Conservation (phyloP, 2,797 vertebrate genomes). For the Tangara arthus region DNA sequence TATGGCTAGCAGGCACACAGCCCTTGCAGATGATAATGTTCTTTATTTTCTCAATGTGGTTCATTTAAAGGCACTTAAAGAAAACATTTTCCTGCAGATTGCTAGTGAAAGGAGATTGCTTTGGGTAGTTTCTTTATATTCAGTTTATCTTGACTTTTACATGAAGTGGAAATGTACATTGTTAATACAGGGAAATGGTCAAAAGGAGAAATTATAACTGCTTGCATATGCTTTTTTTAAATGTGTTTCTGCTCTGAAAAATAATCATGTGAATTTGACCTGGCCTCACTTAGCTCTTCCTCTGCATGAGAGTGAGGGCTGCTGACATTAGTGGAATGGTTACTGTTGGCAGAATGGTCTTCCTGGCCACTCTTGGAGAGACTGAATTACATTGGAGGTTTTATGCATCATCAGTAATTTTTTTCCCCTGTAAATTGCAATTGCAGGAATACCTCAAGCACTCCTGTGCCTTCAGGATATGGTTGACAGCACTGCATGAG, state of each 20-base stretch:
- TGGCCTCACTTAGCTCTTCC: not conserved
- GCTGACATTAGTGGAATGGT: not conserved
- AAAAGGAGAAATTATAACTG: conserved; percentile 1
- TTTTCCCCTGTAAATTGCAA: not conserved
- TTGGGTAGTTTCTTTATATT: not conserved
- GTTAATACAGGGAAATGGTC: not conserved
- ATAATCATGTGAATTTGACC: not conserved
- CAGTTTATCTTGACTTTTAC: not conserved
- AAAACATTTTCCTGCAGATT: not conserved
- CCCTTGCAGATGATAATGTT: not conserved
- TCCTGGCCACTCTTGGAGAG: not conserved
- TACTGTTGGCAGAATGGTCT: not conserved
- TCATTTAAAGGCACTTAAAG: conserved; percentile 3
- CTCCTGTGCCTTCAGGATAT: not conserved
- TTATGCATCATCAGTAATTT: not conserved
- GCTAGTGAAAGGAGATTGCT: not conserved
- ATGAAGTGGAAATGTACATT: not conserved
- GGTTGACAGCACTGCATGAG: not conserved
- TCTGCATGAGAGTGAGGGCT: not conserved
- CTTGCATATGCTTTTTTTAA: not conserved
- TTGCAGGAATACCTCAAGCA: conserved; percentile 4
- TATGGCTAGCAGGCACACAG: not conserved
- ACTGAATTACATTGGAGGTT: not conserved
- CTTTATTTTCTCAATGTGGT: not conserved
- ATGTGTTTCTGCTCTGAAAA: not conserved